Percentiles rank a stretch among this genome's conserved stretches.
Conservation (phyloP, 1,140 invertebrate genomes). For the Brachionus angularis region DNA sequence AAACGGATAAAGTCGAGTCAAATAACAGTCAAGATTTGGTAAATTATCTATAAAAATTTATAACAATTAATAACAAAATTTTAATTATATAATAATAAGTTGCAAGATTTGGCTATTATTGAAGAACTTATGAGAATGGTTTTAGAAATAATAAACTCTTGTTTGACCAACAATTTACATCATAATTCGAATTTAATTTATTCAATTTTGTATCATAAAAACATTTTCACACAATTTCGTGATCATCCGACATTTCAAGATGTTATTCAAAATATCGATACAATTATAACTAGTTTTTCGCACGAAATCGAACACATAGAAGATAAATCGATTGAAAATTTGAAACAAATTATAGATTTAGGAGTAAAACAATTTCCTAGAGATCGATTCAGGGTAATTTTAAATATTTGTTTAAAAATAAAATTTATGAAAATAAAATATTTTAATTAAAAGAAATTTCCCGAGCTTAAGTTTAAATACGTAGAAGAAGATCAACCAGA, state of each 20-base stretch:
- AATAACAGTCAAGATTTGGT: constrained; percentile 47
- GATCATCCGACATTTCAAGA: constrained; percentile 86
- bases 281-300: constrained; percentile 76
- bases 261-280: constrained; percentile 90
- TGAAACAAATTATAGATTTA: constrained; percentile 78
- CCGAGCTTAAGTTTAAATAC: constrained; percentile 96
- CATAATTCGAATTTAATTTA: constrained; percentile 93
- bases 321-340: constrained; percentile 74
- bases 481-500: constrained; percentile 97
- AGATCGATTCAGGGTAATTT: constrained; percentile 76
- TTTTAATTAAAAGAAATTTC: constrained; percentile 77
- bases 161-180: constrained; percentile 75
- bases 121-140: constrained; percentile 89
- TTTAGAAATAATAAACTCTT: constrained; percentile 90
- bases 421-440: background rate
- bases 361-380: constrained; percentile 80
- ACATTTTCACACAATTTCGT: constrained; percentile 80
- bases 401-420: background rate
- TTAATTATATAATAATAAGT: constrained; percentile 51
- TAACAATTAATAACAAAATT: too few species aligned
- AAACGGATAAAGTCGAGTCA: constrained; percentile 49
- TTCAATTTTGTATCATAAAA: constrained; percentile 84
- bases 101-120: constrained; percentile 84
- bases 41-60: too few species aligned
- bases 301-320: constrained; percentile 68